These are phyloP conservation scores for Panthera uncia DNA, from an alignment of 2,113 vertebrate species.

Conservation along the genomic window DNA sequence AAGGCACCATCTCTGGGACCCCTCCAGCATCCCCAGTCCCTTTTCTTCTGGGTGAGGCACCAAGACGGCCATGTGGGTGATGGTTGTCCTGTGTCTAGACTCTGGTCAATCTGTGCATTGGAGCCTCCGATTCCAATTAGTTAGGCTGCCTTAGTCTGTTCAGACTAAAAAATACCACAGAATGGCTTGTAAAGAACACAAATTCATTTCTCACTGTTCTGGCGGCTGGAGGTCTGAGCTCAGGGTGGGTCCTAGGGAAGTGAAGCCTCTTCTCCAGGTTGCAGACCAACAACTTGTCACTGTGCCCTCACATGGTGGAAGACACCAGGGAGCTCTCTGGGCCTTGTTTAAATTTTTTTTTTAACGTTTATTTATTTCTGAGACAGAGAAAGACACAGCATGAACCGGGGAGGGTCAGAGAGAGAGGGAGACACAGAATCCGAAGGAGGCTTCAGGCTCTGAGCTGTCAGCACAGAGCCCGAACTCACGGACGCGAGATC, in stretches of 20 bases:
- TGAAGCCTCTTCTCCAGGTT: not conserved
- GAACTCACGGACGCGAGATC: too few species aligned
- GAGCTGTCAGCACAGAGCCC: too few species aligned
- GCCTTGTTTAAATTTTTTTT: not conserved
- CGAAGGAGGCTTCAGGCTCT: too few species aligned
- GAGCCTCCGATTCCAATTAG: not conserved
- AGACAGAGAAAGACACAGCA: too few species aligned
- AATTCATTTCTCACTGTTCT: not conserved
- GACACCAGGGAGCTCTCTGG: not conserved
- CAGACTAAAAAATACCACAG: not conserved
- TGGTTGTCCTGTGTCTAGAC: not conserved
- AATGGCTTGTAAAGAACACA: not conserved
- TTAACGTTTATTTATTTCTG: too few species aligned
- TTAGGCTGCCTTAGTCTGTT: not conserved
- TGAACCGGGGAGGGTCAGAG: too few species aligned
- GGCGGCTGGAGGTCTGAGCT: not conserved
- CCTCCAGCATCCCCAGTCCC: not conserved
- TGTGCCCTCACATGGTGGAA: not conserved
- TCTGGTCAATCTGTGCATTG: not conserved
- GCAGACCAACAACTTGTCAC: not conserved
- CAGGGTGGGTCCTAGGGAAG: not conserved
- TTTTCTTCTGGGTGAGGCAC: not conserved
- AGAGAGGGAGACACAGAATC: too few species aligned
- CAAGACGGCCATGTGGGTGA: rapidly evolving
- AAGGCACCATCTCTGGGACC: not conserved